Evolutionary conservation across 2,797 vertebrate genomes (phyloP).

Genomic region (Crocodylus rhombifer): DNA sequence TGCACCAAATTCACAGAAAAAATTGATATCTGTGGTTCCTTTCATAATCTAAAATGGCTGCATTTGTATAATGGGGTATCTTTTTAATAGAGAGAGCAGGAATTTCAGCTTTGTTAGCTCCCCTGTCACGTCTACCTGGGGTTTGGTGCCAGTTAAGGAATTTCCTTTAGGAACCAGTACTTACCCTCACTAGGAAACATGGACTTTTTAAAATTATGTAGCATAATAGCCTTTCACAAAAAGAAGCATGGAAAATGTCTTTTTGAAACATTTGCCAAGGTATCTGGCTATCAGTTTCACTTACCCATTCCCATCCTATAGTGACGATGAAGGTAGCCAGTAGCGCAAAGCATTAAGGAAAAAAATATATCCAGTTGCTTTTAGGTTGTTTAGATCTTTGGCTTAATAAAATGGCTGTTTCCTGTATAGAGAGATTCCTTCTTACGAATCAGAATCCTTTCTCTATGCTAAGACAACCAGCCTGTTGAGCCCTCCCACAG

Average conservation of each 20-base stretch:
- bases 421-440: background rate
- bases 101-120: background rate
- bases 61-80: background rate
- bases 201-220: background rate
- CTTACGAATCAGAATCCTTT: background rate
- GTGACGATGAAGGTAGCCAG: background rate
- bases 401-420: background rate
- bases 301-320: accelerated
- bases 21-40: background rate
- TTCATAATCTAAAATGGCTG: background rate
- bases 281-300: background rate
- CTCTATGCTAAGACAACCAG: background rate
- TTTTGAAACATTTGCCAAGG: background rate
- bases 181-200: background rate
- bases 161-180: background rate
- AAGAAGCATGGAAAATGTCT: background rate
- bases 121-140: background rate
- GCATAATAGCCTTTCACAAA: background rate
- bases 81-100: background rate
- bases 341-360: background rate
- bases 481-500: background rate
- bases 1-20: background rate
- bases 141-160: background rate
- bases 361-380: background rate
- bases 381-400: background rate